These are phyloP conservation scores for Palythoa caribaeorum DNA, from an alignment of 92 coral and sea anemone species.

Conservation along the genomic window DNA sequence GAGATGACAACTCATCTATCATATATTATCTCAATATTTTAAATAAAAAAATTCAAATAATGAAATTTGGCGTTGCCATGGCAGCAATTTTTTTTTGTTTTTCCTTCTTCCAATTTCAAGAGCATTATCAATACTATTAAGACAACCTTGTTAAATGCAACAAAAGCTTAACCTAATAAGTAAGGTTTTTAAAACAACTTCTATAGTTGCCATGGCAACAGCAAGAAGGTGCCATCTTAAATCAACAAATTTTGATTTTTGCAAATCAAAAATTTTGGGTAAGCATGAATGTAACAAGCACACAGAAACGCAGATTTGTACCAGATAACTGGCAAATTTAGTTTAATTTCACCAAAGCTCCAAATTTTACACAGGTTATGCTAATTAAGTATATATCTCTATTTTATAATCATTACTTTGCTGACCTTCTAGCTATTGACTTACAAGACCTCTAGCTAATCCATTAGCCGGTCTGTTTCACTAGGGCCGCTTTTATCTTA, in stretches of 20 bases:
- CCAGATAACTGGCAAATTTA: constrained; percentile 7
- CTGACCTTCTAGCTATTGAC: constrained; percentile 15
- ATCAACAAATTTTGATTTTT: constrained; percentile 1
- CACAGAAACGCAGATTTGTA: not conserved
- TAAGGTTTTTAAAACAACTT: not conserved
- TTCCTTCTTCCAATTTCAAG: not conserved
- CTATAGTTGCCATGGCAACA: constrained; percentile 4
- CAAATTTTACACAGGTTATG: constrained; percentile 16
- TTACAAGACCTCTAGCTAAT: constrained; percentile 17
- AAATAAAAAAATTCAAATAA: not conserved
- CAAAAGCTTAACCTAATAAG: constrained; percentile 16
- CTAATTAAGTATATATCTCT: constrained; percentile 14
- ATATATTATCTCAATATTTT: constrained; percentile 6
- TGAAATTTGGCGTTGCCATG: constrained; percentile 5
- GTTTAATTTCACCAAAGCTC: constrained; percentile 16
- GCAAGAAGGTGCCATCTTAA: constrained; percentile 12
- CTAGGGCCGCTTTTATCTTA: not conserved
- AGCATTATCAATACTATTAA: constrained; percentile 14
- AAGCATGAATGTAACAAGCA: constrained; percentile 17
- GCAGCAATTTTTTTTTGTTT: not conserved
- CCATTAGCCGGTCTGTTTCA: constrained; percentile 26
- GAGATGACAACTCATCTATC: not conserved
- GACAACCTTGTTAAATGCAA: constrained; percentile 9
- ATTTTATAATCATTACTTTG: constrained; percentile 6
- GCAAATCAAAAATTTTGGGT: constrained; percentile 3